Evolutionary conservation across 1,140 invertebrate genomes (phyloP).

Genomic region (Drosophila murphyi): DNA sequence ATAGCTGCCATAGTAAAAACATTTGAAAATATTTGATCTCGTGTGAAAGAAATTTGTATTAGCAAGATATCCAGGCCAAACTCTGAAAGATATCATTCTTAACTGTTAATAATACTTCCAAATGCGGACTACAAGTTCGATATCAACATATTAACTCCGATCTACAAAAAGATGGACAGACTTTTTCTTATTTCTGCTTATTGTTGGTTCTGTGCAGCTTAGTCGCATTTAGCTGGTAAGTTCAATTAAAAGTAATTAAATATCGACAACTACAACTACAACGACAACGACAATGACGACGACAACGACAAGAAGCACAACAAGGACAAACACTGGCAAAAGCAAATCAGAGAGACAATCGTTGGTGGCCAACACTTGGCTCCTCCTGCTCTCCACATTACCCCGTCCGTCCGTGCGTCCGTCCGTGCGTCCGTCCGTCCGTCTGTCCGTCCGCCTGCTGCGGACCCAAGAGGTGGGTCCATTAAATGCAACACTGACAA

Average conservation of each 20-base stretch:
- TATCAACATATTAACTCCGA: too few relatives aligned
- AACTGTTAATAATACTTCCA: too few relatives aligned
- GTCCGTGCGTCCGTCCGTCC: too few relatives aligned
- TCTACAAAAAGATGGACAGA: too few relatives aligned
- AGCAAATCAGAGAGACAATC: slow-evolving; percentile 3
- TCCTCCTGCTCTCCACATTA: background rate
- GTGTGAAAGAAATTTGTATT: too few relatives aligned
- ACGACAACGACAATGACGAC: background rate
- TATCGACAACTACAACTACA: slow-evolving; percentile 35
- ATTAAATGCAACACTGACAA: slow-evolving; percentile 82
- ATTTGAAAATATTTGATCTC: too few relatives aligned
- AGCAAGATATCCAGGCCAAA: too few relatives aligned
- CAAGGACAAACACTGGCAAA: background rate
- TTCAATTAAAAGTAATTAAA: slow-evolving; percentile 73
- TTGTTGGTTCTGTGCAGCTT: slow-evolving; percentile 22
- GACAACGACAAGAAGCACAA: background rate
- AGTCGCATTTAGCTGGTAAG: slow-evolving; percentile 57
- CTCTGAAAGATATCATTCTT: too few relatives aligned
- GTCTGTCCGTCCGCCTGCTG: too few relatives aligned
- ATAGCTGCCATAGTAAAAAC: too few relatives aligned
- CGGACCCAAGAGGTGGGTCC: slow-evolving; percentile 45
- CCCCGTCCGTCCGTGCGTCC: too few relatives aligned
- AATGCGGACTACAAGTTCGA: too few relatives aligned
- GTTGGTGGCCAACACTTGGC: background rate
- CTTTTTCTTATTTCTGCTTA: background rate